Conservation (phyloP, 2,888 invertebrate genomes). For the Drosophila mettleri region DNA sequence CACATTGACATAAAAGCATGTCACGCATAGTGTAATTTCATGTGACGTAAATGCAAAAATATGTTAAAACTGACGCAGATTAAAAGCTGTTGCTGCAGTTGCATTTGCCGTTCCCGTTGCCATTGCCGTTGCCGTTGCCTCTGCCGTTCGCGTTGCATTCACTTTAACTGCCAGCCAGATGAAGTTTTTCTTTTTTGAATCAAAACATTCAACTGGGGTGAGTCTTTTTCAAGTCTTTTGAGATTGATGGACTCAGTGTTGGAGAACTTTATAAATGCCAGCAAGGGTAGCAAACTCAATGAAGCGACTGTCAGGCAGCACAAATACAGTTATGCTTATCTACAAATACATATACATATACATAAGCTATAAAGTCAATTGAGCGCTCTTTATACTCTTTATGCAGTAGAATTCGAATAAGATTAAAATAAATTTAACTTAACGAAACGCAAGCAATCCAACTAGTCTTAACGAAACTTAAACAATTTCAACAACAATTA, state of each 20-base stretch:
- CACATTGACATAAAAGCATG: slow-evolving; percentile 63
- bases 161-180: slow-evolving; percentile 32
- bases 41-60: slow-evolving; percentile 78
- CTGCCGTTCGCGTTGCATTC: slow-evolving; percentile 28
- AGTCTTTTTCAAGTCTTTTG: slow-evolving; percentile 9
- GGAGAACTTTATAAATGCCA: background rate
- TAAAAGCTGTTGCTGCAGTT: slow-evolving; percentile 44
- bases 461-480: background rate
- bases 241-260: slow-evolving; percentile 20
- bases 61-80: slow-evolving; percentile 68
- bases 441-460: background rate
- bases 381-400: background rate
- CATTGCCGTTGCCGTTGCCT: background rate
- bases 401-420: background rate
- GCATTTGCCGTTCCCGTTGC: slow-evolving; percentile 1
- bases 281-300: slow-evolving; percentile 14
- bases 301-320: slow-evolving; percentile 17
- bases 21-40: slow-evolving; percentile 75
- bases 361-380: background rate
- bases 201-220: slow-evolving; percentile 17
- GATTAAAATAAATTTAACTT: background rate
- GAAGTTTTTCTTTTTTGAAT: slow-evolving; percentile 18
- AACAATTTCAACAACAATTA: background rate
- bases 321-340: background rate
- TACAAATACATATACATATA: background rate